Base-by-base conservation (phyloP, 2,888 invertebrate genomes). In the Andrena dorsata region DNA sequence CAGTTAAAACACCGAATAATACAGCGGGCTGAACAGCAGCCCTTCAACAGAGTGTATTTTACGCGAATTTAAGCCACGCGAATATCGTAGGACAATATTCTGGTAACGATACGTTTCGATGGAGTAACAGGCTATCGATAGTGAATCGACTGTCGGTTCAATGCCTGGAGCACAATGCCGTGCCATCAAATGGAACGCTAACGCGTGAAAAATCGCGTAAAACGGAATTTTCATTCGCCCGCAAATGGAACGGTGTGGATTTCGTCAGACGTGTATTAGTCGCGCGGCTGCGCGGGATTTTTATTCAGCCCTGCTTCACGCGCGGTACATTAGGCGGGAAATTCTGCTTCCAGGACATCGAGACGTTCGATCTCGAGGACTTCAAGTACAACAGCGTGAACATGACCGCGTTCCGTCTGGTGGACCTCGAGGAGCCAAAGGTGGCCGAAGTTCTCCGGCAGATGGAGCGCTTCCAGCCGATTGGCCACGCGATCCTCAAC, bases 351-450 rank as follows among this genome's bases (percentile, higher is more conserved):
- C 93, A 98, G 98, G 98, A 98, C 91, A 96, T 98, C 92, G 98
- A 98, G 92, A 96, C 97, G 13, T 98, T 97, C 91, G 98, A 98
- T 91, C 94, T 98, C 82, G 98, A 98, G 94, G 98, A 98, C 92
- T 98, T 98, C 94, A 97, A 97, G 92, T 98, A 98, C 95, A 98
- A 98, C 92, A 97, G 97, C 61, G 98, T 98, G 56, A 98, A 98
- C 94, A 98, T 98, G 95, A 98, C 98, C n/a, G 98, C 98, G 0
- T 98, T 98, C 95, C 95, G 98, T 61, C 94, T 98, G 84, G 98
- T 98, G 2, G 98, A 98, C 92, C 95, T 97, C 3, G 97, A 96
- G 74, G 96, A 97, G 35, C 95, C 96, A 49, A 96, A 96, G 88
- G 97, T 97, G 72, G 95, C 95, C 81, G 97, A 97, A 83, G 95